Evolutionary conservation across 2,113 vertebrate species (phyloP).

Genomic region (Eretmochelys imbricata): DNA sequence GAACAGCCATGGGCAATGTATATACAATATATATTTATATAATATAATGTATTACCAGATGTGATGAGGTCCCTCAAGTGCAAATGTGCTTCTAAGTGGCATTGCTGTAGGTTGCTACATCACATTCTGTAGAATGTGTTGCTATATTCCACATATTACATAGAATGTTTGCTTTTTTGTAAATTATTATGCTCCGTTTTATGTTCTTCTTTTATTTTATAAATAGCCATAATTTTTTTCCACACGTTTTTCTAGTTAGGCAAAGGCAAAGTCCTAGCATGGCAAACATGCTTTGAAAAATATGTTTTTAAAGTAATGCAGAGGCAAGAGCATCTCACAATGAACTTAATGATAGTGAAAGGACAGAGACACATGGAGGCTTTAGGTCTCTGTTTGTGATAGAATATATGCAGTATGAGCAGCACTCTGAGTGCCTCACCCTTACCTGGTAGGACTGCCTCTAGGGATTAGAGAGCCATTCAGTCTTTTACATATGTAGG

Average conservation of each 20-base stretch:
- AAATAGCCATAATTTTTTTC: background rate
- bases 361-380: background rate
- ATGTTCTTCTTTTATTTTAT: background rate
- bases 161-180: background rate
- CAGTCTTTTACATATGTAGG: background rate
- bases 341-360: background rate
- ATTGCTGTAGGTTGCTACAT: background rate
- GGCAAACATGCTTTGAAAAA: background rate
- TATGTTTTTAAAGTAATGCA: background rate
- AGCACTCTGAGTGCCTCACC: background rate
- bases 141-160: background rate
- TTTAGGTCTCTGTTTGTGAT: background rate
- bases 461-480: background rate
- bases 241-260: background rate
- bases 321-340: background rate
- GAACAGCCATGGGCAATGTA: background rate
- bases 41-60: background rate
- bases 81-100: background rate
- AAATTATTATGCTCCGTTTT: background rate
- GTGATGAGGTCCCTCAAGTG: background rate
- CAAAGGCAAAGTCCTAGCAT: background rate
- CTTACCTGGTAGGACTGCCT: background rate
- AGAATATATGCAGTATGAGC: background rate
- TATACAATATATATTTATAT: background rate
- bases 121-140: background rate